Percentiles rank a stretch among this genome's conserved stretches.
These are phyloP conservation scores for Pteronotus mesoamericanus DNA, from an alignment of 2,797 vertebrate species.

Conservation along the genomic window DNA sequence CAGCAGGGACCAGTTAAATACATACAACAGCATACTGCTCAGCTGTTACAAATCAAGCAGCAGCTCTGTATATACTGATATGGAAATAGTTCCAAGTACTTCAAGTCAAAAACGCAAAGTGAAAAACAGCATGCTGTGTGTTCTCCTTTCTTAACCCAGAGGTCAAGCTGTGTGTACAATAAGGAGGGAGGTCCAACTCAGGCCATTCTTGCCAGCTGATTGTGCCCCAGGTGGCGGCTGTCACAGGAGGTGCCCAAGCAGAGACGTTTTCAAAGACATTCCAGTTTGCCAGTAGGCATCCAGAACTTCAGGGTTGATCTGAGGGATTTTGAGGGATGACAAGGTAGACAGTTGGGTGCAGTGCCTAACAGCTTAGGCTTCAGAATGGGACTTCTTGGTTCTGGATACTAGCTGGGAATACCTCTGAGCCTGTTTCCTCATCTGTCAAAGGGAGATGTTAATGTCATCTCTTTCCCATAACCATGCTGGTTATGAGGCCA, in stretches of 20 bases:
- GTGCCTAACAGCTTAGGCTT: background rate
- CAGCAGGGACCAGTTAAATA: background rate
- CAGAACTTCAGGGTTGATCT: no score
- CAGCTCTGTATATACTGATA: background rate
- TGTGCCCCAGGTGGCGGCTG: background rate
- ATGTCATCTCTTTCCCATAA: no score
- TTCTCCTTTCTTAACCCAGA: background rate
- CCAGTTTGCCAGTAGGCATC: background rate
- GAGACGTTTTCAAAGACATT: background rate
- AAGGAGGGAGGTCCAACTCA: background rate
- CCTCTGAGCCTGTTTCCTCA: background rate
- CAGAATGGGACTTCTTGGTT: background rate
- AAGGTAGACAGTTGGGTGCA: background rate
- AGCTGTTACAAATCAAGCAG: fast-evolving
- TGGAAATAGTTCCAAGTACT: fast-evolving
- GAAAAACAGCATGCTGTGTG: background rate
- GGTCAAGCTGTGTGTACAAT: background rate
- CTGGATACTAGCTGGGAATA: background rate
- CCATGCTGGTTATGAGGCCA: background rate
- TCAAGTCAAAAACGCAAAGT: background rate
- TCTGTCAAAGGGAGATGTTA: background rate
- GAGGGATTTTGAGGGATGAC: fast-evolving
- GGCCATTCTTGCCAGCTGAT: background rate
- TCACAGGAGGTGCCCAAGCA: background rate
- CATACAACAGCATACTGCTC: fast-evolving